phyloP scores from a whole-genome alignment of 2,797 vertebrate genomes.

The Hephaestus fuliginosus region DNA sequence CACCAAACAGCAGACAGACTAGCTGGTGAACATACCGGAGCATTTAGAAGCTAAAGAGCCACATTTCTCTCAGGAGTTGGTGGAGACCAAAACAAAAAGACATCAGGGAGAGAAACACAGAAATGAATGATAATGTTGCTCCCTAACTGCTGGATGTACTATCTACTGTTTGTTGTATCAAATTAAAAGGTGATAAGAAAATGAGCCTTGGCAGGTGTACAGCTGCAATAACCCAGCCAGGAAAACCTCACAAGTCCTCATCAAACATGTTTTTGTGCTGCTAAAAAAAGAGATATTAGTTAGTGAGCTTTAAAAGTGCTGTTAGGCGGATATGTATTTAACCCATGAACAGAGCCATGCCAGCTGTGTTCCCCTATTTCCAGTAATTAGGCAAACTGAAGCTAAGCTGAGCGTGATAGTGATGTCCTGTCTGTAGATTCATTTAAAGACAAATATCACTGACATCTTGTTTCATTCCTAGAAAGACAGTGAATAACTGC shows the following conservation, averaged over 20 bases:
- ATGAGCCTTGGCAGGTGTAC: not conserved
- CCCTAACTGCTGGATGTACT: not conserved
- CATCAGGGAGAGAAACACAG: too few species aligned
- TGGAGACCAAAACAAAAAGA: not conserved
- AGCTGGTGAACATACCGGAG: not conserved
- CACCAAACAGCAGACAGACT: not conserved
- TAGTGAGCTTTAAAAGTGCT: not conserved
- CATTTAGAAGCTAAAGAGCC: not conserved
- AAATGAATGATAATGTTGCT: not conserved
- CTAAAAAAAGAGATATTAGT: not conserved
- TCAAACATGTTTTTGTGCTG: not conserved
- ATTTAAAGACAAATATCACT: not conserved
- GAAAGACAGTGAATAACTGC: not conserved
- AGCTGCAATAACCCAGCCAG: not conserved
- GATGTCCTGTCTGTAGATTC: not conserved
- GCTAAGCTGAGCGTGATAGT: not conserved
- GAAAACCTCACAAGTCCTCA: not conserved
- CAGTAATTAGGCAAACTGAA: not conserved
- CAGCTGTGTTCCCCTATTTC: not conserved
- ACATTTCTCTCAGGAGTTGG: not conserved
- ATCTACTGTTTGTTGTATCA: not conserved
- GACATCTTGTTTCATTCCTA: not conserved
- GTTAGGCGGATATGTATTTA: not conserved
- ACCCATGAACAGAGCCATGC: not conserved
- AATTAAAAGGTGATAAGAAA: not conserved